phyloP scores from a whole-genome alignment of 2,113 vertebrate genomes.

The Hippocampus comes region DNA sequence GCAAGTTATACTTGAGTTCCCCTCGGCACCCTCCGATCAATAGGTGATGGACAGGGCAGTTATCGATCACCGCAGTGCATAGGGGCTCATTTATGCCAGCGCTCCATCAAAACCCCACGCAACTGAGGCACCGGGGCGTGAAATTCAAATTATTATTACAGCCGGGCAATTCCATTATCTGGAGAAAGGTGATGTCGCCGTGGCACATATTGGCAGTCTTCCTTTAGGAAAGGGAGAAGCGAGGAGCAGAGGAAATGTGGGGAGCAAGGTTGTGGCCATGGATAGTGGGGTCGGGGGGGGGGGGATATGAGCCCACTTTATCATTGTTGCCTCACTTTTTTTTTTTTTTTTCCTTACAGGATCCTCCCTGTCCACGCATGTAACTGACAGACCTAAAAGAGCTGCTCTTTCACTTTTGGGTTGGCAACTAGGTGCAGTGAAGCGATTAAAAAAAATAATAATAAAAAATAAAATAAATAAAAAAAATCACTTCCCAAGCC shows the following conservation, averaged over 20 bases:
- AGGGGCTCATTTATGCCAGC: conserved; percentile 73
- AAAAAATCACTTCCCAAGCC: too few relatives aligned
- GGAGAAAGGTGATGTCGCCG: conserved; percentile 65
- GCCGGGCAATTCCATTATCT: conserved; percentile 74
- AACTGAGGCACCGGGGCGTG: conserved; percentile 62
- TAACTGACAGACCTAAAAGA: conserved; percentile 17
- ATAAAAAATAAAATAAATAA: too few relatives aligned
- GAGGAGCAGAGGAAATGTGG: conserved; percentile 21
- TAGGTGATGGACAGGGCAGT: conserved; percentile 65
- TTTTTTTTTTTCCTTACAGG: conserved; percentile 11
- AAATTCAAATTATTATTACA: conserved; percentile 80
- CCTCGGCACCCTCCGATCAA: conserved; percentile 66
- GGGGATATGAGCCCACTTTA: conserved; percentile 57
- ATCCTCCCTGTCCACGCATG: too few relatives aligned
- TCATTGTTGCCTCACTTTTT: conserved; percentile 35
- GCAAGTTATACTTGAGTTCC: conserved; percentile 50
- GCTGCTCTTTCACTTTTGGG: conserved; percentile 10
- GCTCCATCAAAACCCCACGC: conserved; percentile 59
- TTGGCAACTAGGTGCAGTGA: background rate
- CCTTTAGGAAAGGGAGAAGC: conserved; percentile 46
- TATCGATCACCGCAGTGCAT: conserved; percentile 70
- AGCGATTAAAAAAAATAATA: background rate
- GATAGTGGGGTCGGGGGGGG: conserved; percentile 2
- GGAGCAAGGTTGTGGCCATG: conserved; percentile 47
- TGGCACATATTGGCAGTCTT: conserved; percentile 67